Percentiles rank a stretch among this genome's conserved stretches.
phyloP scores from a whole-genome alignment of 2,888 invertebrate genomes.

The Ecdyonurus torrentis region DNA sequence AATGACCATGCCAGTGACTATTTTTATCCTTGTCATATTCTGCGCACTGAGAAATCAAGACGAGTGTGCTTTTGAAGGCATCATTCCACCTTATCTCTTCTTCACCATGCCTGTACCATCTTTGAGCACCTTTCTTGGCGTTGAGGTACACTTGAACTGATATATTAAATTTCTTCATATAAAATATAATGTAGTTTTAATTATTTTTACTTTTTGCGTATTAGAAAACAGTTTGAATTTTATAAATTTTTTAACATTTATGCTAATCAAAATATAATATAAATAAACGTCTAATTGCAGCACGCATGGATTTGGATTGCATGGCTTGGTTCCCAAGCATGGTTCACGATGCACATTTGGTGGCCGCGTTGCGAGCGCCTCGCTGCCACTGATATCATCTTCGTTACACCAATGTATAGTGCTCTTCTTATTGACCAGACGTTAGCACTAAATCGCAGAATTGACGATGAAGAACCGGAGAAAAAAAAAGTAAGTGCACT shows the following conservation, averaged over 20 bases:
- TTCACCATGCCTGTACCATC: slow-evolving; percentile 77
- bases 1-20: slow-evolving; percentile 76
- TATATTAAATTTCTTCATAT: too few relatives aligned
- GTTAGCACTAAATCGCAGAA: slow-evolving; percentile 75
- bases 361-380: slow-evolving; percentile 94
- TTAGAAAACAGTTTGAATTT: too few relatives aligned
- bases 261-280: too few relatives aligned
- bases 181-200: too few relatives aligned
- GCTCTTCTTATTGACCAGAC: slow-evolving; percentile 87
- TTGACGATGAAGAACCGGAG: slow-evolving; percentile 61
- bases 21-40: slow-evolving; percentile 71
- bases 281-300: slow-evolving; percentile 23
- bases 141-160: too few relatives aligned
- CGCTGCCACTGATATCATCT: slow-evolving; percentile 90
- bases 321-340: slow-evolving; percentile 88
- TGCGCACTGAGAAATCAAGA: slow-evolving; percentile 76
- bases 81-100: slow-evolving; percentile 77
- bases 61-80: slow-evolving; percentile 73
- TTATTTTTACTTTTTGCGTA: too few relatives aligned
- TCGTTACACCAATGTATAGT: slow-evolving; percentile 87
- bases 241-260: too few relatives aligned
- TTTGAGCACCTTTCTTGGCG: slow-evolving; percentile 65
- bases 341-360: slow-evolving; percentile 96
- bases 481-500: too few relatives aligned
- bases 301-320: slow-evolving; percentile 88